These are phyloP conservation scores for Argyrosomus japonicus DNA, from an alignment of 2,113 vertebrate species.

Conservation along the genomic window DNA sequence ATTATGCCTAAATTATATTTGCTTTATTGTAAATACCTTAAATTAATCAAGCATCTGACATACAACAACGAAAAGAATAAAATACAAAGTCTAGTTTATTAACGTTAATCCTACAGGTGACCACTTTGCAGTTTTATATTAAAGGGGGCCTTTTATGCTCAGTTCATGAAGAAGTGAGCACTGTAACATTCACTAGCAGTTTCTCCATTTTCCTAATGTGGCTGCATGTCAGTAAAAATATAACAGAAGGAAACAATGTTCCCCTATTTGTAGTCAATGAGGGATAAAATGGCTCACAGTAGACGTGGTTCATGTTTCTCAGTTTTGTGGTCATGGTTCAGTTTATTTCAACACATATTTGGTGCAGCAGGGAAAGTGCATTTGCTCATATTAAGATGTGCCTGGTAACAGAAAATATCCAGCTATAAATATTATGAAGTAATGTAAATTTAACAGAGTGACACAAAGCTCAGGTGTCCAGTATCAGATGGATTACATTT, in stretches of 20 bases:
- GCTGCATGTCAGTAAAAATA: background rate
- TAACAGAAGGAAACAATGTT: background rate
- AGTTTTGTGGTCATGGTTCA: background rate
- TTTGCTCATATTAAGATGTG: background rate
- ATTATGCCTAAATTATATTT: conserved; percentile 22
- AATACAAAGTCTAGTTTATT: background rate
- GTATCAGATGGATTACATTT: background rate
- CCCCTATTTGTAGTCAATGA: conserved; percentile 7
- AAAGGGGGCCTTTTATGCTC: background rate
- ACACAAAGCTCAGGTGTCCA: no score
- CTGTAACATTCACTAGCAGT: background rate
- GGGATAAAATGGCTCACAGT: background rate
- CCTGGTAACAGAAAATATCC: background rate
- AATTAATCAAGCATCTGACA: conserved; percentile 1
- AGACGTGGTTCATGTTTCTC: background rate
- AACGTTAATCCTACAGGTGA: background rate
- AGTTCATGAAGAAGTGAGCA: no score
- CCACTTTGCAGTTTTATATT: background rate
- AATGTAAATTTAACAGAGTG: background rate
- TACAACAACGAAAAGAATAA: background rate
- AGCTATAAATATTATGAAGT: background rate
- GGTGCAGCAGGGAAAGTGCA: background rate
- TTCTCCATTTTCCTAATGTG: conserved; percentile 1
- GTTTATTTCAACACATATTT: background rate
- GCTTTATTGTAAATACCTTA: background rate